Base-by-base conservation (phyloP, 2,113 vertebrate species). In the Dissostichus mawsoni region DNA sequence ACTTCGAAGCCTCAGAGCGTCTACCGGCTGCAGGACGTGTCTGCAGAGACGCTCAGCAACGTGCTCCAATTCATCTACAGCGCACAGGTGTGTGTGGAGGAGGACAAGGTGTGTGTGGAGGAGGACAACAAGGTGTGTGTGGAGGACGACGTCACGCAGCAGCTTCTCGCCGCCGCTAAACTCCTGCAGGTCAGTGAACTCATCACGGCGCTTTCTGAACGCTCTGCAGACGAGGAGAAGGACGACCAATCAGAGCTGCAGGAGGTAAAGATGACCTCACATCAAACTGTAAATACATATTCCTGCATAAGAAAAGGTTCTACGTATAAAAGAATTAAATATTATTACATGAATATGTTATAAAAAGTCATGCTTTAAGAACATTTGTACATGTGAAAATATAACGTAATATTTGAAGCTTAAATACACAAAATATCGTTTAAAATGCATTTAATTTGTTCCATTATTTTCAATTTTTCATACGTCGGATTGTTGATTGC, bases 21-120 rank as follows among this genome's bases (percentile, higher is more conserved):
- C 51, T 97, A 96, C 77, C 89, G 92, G 92, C 87, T 99, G 74
- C 96, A 97, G 13, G 97, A 97, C 36, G 96, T 99, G 95, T 88
- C 95, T 1, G 95, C 97, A 0, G 91, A n/a, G n/a, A 94, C 91
- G 7, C 97, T 99, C 78, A 93, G 92, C 1, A 87, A 95, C 0
- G 94, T 98, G 70, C 92, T 99, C 12, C 97, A 98, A 61, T 99
- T 99, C 84, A 97, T 99, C 84, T 99, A 99, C 93, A 97, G 96
- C 0, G 97, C 97, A 11, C 95, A 83, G 70, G 94, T 99, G 62
- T 95, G 90, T 0, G 93, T 97, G 66, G 96, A 93, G 78, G 94
- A 96, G 83, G 95, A 93, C 79, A 3, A 83, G 70, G 94, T 99
- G 62, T 95, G 90, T 0, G 93, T 97, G 66, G 96, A 93, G 79